These are phyloP conservation scores for Drosophila bifasciata DNA, from an alignment of 1,140 invertebrate genomes.

Conservation along the genomic window DNA sequence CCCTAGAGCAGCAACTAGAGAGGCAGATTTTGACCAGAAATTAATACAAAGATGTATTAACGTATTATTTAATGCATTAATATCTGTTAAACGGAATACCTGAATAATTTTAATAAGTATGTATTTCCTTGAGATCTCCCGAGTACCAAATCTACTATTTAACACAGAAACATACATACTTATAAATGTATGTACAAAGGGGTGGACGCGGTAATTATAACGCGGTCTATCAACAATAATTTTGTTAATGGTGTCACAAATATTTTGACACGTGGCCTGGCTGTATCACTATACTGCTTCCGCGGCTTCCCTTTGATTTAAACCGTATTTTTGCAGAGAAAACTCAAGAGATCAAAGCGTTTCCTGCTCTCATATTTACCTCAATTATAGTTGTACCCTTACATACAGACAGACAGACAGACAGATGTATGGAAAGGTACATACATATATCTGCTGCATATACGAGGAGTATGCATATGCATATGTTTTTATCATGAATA, in stretches of 20 bases:
- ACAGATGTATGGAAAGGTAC: neutral
- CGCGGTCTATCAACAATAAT: constrained; percentile 64
- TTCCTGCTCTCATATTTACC: constrained; percentile 31
- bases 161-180: too few species aligned
- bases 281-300: constrained; percentile 31
- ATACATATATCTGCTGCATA: too few species aligned
- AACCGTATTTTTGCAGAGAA: constrained; percentile 62
- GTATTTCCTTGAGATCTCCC: too few species aligned
- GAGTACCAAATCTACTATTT: neutral
- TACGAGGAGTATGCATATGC: neutral
- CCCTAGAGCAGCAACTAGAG: too few species aligned
- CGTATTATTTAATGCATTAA: too few species aligned
- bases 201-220: constrained; percentile 38
- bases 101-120: too few species aligned
- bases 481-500: too few species aligned
- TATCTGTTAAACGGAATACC: too few species aligned
- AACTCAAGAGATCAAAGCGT: constrained; percentile 75
- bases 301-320: constrained; percentile 69
- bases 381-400: constrained; percentile 27
- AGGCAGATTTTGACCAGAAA: too few species aligned
- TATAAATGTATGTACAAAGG: neutral
- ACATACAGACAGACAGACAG: neutral
- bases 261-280: constrained; percentile 72
- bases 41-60: too few species aligned
- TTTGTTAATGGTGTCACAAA: constrained; percentile 60